Evolutionary conservation across 2,113 vertebrate genomes (phyloP), one percentile per base, ranked within the genome.

Genomic region (Beaufortia kweichowensis): DNA sequence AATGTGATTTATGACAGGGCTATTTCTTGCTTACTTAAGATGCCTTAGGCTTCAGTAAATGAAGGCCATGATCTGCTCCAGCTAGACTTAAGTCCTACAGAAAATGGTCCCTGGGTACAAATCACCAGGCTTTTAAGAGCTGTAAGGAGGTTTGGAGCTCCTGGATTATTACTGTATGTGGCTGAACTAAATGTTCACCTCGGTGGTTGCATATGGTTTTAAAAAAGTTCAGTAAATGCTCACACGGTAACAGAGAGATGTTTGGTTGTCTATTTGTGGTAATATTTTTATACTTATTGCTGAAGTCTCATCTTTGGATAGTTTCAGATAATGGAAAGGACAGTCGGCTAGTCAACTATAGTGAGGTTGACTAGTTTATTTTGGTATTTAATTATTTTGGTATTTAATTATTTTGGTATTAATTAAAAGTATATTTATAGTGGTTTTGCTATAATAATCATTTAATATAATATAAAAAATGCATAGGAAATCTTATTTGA

Each of bases 1-100:
- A 75, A 77, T 24, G 75, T 86, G 88, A 89, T 91, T 90, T 89
- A 89, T 56, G 83, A 71, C 46, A 17, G 82, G 79, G 82, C 83
- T 84, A 57, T 90, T 91, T 78, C 75, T 76, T 53, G 82, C 82
- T 86, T 87, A 35, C 84, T 85, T 81, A 81, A 74, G 65, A 82
- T 62, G 79, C 83, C 64, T 84, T 75, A 6, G 1, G 86, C 84
- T 74, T 85, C 73, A 81, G 76, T 67, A 74, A 83, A 80, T 43
- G 55, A 82, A 84, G 78, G 79, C 66, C 74, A 77, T 79, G 72
- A 2, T 74, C 76, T 68, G 11, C 60, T 39, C 71, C 76, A 50
- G 71, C 83, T 43, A 80, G 83, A 79, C 75, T 81, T 78, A 69
- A 82, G 83, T 78, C 71, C 76, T 71, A 85, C 46, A 67, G 66